These are phyloP conservation scores for Eupeodes latifasciatus DNA, from an alignment of 2,888 invertebrate genomes.

Conservation along the genomic window DNA sequence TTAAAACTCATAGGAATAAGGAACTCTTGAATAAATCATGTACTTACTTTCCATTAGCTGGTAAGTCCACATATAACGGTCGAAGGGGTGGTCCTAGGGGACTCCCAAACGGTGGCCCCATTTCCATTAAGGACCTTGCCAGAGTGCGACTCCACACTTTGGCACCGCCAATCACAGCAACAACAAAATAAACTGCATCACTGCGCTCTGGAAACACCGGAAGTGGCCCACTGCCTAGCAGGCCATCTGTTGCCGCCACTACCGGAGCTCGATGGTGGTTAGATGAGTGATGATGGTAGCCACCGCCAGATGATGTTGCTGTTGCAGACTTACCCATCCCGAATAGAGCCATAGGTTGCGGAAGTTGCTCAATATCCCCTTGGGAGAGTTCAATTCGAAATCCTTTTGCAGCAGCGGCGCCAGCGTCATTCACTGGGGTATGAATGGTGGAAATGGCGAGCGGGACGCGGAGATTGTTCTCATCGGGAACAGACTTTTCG, in stretches of 20 bases:
- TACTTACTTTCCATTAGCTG: conserved; percentile 79
- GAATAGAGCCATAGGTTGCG: conserved; percentile 70
- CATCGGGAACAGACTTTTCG: conserved; percentile 52
- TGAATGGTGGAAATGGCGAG: neutral
- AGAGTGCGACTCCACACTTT: conserved; percentile 79
- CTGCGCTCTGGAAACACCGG: conserved; percentile 78
- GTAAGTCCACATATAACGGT: conserved; percentile 79
- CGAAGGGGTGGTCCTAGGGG: conserved; percentile 78
- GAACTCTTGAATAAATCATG: conserved; percentile 27
- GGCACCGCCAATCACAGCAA: conserved; percentile 79
- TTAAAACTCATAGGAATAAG: too few relatives aligned
- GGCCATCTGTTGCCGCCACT: conserved; percentile 47
- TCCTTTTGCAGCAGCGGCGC: conserved; percentile 36
- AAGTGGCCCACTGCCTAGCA: conserved; percentile 51
- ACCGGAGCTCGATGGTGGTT: conserved; percentile 48
- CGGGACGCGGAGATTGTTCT: conserved; percentile 6
- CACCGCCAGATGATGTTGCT: conserved; percentile 50
- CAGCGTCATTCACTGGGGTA: conserved; percentile 12
- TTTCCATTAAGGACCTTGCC: conserved; percentile 78
- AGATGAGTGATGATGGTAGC: conserved; percentile 55
- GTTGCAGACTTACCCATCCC: conserved; percentile 55
- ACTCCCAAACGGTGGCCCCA: conserved; percentile 79
- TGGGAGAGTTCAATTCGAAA: conserved; percentile 61
- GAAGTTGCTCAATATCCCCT: conserved; percentile 68
- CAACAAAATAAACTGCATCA: conserved; percentile 79